Base-by-base conservation (phyloP, 1,140 invertebrate species). In the Proctacanthus coquilletti region DNA sequence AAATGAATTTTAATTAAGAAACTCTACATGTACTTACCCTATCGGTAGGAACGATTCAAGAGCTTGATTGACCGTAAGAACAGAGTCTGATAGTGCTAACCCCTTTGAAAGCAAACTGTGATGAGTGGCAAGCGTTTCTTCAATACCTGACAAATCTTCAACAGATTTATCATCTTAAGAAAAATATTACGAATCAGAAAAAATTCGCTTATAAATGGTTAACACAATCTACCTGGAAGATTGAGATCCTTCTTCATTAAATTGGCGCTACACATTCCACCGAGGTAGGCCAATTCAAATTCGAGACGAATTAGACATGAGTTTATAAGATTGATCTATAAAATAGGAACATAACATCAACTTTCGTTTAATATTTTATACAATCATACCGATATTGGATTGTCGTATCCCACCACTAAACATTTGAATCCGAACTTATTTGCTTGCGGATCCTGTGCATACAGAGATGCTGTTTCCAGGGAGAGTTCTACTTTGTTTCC, bases 401-500 rank as follows among this genome's bases (percentile, higher is more conserved):
- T 91, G 52, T 95, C 88, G 61, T 93, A 94, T 18, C 91, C 92
- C 34, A 91, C 75, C 23, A 93, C 79, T 13, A 91, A 65, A 61
- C 89, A 94, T 44, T 86, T 85, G 64, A 93, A 97, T 3, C 92
- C 92, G 64, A 77, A 96, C 30, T 78, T 51, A 47, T 66, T 69
- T 4, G 76, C 73, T 49, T 81, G 79, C 35, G 93, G 91, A 65
- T 93, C 87, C 54, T 88, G 88, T 41, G 93, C 74, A 63, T 96
- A 96, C 62, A 95, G 83, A 0, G 91, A 88, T 0, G 92, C 87
- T 2, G 91, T 95, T 64, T 96, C 91, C 51, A 97, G 52, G 0
- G 88, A 93, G 57, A 97, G 94, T 45, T 93, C 73, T 0, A 95
- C 78, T 65, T 94, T 86, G 60, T 94, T 89, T 15, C 92, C 92